Evolutionary conservation across 1,140 invertebrate genomes (phyloP).

Genomic region (Drosophila orena): DNA sequence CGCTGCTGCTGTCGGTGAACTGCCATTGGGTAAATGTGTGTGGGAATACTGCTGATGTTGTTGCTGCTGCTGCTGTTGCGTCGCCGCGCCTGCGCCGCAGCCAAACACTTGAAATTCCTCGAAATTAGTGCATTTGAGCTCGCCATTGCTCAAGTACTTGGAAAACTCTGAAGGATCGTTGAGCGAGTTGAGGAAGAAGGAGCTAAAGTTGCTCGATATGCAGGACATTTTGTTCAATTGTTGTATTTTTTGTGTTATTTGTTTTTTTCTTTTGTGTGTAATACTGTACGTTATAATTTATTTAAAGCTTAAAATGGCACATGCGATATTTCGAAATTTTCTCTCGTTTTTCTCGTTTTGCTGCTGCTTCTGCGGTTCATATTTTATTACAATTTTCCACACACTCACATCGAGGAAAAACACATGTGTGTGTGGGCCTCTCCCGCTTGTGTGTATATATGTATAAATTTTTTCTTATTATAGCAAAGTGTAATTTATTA

Average conservation of each 20-base stretch:
- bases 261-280: slow-evolving; percentile 25
- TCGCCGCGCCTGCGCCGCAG: slow-evolving; percentile 49
- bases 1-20: slow-evolving; percentile 19
- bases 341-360: slow-evolving; percentile 59
- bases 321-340: slow-evolving; percentile 56
- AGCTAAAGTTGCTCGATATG: slow-evolving; percentile 84
- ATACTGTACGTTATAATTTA: slow-evolving; percentile 63
- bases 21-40: slow-evolving; percentile 51
- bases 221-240: slow-evolving; percentile 77
- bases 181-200: slow-evolving; percentile 82
- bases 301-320: slow-evolving; percentile 53
- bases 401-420: slow-evolving; percentile 46
- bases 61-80: slow-evolving; percentile 46
- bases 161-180: slow-evolving; percentile 85
- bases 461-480: slow-evolving; percentile 83
- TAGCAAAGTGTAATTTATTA: slow-evolving; percentile 84
- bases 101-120: slow-evolving; percentile 84
- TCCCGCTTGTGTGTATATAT: slow-evolving; percentile 34
- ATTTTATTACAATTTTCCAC: slow-evolving; percentile 83
- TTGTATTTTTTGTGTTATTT: background rate
- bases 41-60: slow-evolving; percentile 68
- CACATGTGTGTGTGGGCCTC: slow-evolving; percentile 54
- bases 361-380: slow-evolving; percentile 62
- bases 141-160: slow-evolving; percentile 84
- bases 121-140: slow-evolving; percentile 79